Conservation (phyloP, 2,113 vertebrate species). For the Zapornia atra region DNA sequence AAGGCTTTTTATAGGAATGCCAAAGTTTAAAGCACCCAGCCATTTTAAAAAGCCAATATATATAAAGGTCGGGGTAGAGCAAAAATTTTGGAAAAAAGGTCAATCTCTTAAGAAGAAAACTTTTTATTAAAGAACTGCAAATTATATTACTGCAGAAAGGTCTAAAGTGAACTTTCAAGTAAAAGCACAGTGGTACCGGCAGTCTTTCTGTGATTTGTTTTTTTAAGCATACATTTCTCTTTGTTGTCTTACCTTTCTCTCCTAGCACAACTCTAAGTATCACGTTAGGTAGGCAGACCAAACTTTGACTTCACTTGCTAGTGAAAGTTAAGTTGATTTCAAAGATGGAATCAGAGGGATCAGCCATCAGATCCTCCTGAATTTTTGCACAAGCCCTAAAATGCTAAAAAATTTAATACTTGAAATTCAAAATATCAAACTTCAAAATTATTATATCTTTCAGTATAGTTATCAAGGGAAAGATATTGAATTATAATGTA, state of each 20-base stretch:
- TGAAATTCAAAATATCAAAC: background rate
- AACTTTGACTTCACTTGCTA: background rate
- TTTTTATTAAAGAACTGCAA: background rate
- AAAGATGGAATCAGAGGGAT: background rate
- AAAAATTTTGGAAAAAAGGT: background rate
- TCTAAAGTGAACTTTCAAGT: accelerated
- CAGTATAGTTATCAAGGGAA: background rate
- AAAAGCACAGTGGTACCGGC: background rate
- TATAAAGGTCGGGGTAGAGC: background rate
- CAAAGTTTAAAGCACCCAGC: background rate
- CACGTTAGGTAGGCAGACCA: background rate
- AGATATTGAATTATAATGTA: background rate
- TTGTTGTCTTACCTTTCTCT: background rate
- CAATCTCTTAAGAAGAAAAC: background rate
- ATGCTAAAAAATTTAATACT: background rate
- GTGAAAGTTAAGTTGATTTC: background rate
- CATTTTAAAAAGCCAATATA: background rate
- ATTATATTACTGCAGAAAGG: background rate
- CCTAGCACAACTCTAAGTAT: background rate
- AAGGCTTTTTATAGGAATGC: background rate
- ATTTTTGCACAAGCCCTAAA: background rate
- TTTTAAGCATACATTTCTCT: background rate
- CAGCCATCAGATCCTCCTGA: background rate
- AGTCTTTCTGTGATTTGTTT: background rate
- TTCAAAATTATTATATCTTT: background rate